Conservation (phyloP, 2,113 vertebrate genomes). For the Hydrochoerus hydrochaeris region DNA sequence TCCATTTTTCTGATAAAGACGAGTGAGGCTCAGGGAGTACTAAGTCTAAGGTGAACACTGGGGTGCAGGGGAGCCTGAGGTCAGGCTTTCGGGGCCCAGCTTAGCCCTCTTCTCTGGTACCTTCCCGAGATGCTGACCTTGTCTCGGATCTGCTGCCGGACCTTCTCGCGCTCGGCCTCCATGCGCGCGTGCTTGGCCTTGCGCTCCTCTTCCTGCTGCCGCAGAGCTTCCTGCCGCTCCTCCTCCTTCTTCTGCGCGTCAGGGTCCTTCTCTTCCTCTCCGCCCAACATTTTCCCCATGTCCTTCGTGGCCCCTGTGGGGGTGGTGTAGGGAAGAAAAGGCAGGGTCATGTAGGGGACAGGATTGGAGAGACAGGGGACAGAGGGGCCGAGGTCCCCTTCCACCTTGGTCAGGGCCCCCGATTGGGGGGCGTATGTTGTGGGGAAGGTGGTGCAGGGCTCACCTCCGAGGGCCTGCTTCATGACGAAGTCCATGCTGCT, state of each 20-base stretch:
- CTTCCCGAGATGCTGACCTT: conserved; percentile 89
- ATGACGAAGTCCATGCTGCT: conserved; percentile 94
- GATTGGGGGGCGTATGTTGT: rapidly evolving
- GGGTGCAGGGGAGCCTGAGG: background rate
- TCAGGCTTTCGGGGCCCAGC: rapidly evolving
- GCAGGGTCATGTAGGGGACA: background rate
- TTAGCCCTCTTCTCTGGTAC: no score
- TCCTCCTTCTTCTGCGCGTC: conserved; percentile 98
- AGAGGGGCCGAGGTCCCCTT: background rate
- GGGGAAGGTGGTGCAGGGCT: background rate
- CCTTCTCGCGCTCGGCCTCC: conserved; percentile 98
- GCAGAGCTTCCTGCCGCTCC: conserved; percentile 96
- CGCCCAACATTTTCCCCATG: conserved; percentile 99
- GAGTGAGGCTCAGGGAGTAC: background rate
- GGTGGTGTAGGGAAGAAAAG: background rate
- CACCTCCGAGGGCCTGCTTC: conserved; percentile 96
- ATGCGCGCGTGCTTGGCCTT: conserved; percentile 97
- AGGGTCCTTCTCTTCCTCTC: conserved; percentile 98
- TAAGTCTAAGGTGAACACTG: background rate
- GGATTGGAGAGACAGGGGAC: background rate
- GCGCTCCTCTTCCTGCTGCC: conserved; percentile 98
- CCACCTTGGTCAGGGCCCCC: no score
- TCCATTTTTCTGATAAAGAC: background rate
- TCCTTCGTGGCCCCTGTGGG: conserved; percentile 97
- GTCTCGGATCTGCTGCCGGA: conserved; percentile 98